These are phyloP conservation scores for Penaeus vannamei DNA, from an alignment of 1,140 invertebrate genomes.

Conservation along the genomic window DNA sequence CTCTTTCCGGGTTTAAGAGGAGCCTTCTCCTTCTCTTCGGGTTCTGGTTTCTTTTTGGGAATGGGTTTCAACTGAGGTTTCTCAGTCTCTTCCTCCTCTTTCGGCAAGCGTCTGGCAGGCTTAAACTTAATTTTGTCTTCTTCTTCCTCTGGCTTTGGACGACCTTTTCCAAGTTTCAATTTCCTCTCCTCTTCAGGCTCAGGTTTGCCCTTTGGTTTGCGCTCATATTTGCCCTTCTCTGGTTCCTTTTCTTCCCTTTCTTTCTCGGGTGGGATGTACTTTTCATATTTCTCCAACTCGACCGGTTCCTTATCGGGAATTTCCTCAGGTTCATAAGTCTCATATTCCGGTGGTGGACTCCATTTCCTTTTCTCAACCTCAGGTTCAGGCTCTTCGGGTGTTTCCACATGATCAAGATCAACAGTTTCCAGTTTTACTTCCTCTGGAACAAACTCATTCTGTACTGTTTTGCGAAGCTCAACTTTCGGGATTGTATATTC, in stretches of 20 bases:
- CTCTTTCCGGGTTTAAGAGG: constrained; percentile 47
- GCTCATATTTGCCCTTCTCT: constrained; percentile 47
- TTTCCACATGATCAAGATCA: constrained; percentile 56
- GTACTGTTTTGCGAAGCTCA: constrained; percentile 37
- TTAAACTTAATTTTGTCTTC: constrained; percentile 19
- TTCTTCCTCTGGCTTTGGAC: constrained; percentile 44
- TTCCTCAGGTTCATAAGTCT: constrained; percentile 57
- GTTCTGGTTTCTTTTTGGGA: constrained; percentile 55
- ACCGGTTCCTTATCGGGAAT: constrained; percentile 55
- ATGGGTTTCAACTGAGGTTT: constrained; percentile 52
- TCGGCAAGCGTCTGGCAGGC: constrained; percentile 41
- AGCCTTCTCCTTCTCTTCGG: constrained; percentile 45
- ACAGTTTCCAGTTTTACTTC: constrained; percentile 52
- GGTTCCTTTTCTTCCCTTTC: constrained; percentile 42
- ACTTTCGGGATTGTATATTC: constrained; percentile 42
- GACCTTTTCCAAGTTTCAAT: constrained; percentile 49
- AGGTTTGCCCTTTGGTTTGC: constrained; percentile 49
- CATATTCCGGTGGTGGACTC: constrained; percentile 54
- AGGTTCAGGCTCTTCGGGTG: constrained; percentile 50
- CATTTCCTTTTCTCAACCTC: constrained; percentile 45
- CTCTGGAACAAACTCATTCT: constrained; percentile 48
- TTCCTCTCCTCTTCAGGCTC: constrained; percentile 42
- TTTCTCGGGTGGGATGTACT: constrained; percentile 4
- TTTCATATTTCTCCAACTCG: constrained; percentile 50
- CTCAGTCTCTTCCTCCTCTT: constrained; percentile 46